Conservation (phyloP, 1,140 invertebrate genomes). For the Plectrocnemia conspersa region DNA sequence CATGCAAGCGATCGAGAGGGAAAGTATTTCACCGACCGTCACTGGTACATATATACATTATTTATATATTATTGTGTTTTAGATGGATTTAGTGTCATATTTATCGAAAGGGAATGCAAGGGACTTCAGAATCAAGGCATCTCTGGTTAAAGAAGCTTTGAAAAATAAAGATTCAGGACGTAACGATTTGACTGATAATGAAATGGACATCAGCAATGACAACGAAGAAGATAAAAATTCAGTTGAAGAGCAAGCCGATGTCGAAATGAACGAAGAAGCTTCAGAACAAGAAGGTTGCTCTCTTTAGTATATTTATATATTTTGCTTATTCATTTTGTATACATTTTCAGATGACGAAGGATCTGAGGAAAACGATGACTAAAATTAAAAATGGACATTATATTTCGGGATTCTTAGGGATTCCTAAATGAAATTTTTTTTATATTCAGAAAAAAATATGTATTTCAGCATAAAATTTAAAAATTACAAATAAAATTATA, state of each 20-base stretch:
- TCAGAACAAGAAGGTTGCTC: neutral
- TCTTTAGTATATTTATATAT: too few relatives aligned
- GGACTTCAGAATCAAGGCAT: conserved; percentile 50
- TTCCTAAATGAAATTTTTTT: too few relatives aligned
- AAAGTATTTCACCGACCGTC: too few relatives aligned
- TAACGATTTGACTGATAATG: too few relatives aligned
- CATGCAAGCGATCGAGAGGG: too few relatives aligned
- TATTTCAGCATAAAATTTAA: conserved; percentile 22
- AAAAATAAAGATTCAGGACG: conserved; percentile 1
- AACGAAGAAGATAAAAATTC: neutral
- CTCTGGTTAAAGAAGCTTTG: conserved; percentile 43
- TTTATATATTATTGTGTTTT: too few relatives aligned
- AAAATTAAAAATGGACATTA: conserved; percentile 1
- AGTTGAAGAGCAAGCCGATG: neutral
- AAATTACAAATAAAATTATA: conserved; percentile 22
- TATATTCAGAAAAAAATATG: conserved; percentile 20
- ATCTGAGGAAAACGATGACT: neutral
- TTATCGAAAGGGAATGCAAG: conserved; percentile 49
- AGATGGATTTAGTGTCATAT: conserved; percentile 47
- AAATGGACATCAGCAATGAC: conserved; percentile 10
- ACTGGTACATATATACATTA: too few relatives aligned
- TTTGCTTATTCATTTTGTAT: neutral
- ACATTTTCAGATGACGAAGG: neutral
- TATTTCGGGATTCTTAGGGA: too few relatives aligned
- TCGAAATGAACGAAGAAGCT: neutral